A percentile compares a stretch with the other conserved stretches of the same genome.
Evolutionary conservation across 2,113 vertebrate genomes (phyloP).

Genomic region (Silurus meridionalis): DNA sequence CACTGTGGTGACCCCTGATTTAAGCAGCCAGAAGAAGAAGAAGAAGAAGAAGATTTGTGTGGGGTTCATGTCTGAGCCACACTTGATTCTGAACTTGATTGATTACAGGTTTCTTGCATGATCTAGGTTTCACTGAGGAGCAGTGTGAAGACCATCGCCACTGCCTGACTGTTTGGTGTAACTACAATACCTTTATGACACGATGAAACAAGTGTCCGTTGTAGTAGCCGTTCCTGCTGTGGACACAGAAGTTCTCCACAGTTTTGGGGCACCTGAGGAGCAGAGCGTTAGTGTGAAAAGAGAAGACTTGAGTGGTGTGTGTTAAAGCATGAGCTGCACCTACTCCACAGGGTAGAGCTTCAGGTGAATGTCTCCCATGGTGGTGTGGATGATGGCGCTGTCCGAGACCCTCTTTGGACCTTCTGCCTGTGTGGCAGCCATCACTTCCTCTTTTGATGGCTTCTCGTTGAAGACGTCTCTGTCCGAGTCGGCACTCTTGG

Average conservation of each 20-base stretch:
- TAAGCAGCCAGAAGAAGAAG: too few relatives aligned
- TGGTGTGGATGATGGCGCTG: conserved; percentile 96
- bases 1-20: too few relatives aligned
- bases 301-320: neutral
- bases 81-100: too few relatives aligned
- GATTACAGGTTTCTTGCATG: too few relatives aligned
- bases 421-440: conserved; percentile 99
- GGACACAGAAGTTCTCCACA: conserved; percentile 98
- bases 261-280: conserved; percentile 92
- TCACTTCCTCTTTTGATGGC: conserved; percentile 98
- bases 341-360: conserved; percentile 99
- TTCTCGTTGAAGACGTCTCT: conserved; percentile 98
- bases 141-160: too few relatives aligned
- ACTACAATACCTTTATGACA: conserved; percentile 85
- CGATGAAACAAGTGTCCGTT: conserved; percentile 95
- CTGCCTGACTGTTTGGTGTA: too few relatives aligned
- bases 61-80: neutral
- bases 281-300: neutral
- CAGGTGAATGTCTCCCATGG: conserved; percentile 97
- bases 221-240: conserved; percentile 96
- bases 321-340: conserved; percentile 53
- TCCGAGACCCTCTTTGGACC: conserved; percentile 96
- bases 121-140: neutral
- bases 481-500: conserved; percentile 95
- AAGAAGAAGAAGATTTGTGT: neutral